These are phyloP conservation scores for Drosophila erecta DNA, from an alignment of 1,140 invertebrate species.

Conservation along the genomic window DNA sequence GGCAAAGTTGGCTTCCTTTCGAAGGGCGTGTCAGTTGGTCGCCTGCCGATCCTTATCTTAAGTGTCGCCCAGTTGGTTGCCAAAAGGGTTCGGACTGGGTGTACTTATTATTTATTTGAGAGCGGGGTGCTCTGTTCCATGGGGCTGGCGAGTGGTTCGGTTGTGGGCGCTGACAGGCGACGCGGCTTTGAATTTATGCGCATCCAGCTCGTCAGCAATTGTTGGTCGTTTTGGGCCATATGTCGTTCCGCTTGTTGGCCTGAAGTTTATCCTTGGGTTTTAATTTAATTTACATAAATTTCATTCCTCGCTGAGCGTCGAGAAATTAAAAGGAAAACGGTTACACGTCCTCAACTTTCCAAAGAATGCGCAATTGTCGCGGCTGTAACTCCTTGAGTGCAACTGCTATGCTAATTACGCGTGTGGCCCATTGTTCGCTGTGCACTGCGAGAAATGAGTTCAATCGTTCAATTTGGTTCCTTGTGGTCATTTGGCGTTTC, in stretches of 20 bases:
- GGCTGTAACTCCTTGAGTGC: slow-evolving; percentile 34
- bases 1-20: slow-evolving; percentile 1
- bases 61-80: slow-evolving; percentile 50
- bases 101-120: not conserved
- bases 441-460: slow-evolving; percentile 3
- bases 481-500: slow-evolving; percentile 7
- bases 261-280: slow-evolving; percentile 50
- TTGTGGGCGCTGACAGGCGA: slow-evolving; percentile 61
- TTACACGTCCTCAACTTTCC: slow-evolving; percentile 23
- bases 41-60: slow-evolving; percentile 65
- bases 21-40: slow-evolving; percentile 62
- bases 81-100: slow-evolving; percentile 35
- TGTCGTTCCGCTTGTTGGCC: slow-evolving; percentile 72
- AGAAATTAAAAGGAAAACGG: slow-evolving; percentile 21
- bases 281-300: slow-evolving; percentile 81
- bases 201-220: slow-evolving; percentile 55
- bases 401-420: slow-evolving; percentile 62
- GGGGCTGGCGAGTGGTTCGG: not conserved
- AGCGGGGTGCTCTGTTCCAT: not conserved
- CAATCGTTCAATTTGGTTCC: too few species aligned
- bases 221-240: slow-evolving; percentile 47
- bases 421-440: slow-evolving; percentile 9
- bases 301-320: slow-evolving; percentile 68
- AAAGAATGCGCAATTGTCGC: slow-evolving; percentile 50
- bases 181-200: slow-evolving; percentile 67